A percentile compares a stretch with the other conserved stretches of the same genome.
phyloP scores from a whole-genome alignment of 1,140 invertebrate genomes.

The Polypedilum pembai region DNA sequence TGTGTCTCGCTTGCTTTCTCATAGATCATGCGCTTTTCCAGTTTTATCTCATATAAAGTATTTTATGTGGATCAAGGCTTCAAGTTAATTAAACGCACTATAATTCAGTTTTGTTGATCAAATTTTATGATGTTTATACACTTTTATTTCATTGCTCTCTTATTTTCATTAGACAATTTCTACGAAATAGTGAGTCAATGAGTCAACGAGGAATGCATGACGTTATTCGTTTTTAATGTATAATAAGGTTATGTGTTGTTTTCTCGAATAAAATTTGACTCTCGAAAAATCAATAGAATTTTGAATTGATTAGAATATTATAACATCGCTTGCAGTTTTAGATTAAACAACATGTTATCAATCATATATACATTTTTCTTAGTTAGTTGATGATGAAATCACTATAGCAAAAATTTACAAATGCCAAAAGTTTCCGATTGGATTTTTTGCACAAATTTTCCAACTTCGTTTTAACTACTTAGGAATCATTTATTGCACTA shows the following conservation, averaged over 20 bases:
- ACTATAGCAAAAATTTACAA: neutral
- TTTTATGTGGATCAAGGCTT: neutral
- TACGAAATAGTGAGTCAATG: no score
- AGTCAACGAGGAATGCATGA: neutral
- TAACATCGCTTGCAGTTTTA: neutral
- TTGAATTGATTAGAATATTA: neutral
- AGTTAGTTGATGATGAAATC: no score
- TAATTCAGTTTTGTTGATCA: neutral
- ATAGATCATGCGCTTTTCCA: conserved; percentile 9
- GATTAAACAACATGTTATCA: no score
- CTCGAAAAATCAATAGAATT: neutral
- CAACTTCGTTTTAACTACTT: neutral
- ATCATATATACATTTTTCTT: no score
- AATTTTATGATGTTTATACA: neutral
- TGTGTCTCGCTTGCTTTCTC: neutral
- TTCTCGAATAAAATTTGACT: no score
- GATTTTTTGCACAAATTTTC: neutral
- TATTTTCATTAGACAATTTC: no score
- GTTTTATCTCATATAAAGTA: neutral
- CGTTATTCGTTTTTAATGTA: neutral
- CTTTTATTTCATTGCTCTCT: no score
- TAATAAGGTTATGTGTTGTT: neutral
- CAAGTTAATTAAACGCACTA: neutral
- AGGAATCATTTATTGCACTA: neutral
- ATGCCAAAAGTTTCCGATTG: neutral